These are phyloP conservation scores for Paedocypris sp. DNA, from an alignment of 2,113 vertebrate genomes.

Conservation along the genomic window DNA sequence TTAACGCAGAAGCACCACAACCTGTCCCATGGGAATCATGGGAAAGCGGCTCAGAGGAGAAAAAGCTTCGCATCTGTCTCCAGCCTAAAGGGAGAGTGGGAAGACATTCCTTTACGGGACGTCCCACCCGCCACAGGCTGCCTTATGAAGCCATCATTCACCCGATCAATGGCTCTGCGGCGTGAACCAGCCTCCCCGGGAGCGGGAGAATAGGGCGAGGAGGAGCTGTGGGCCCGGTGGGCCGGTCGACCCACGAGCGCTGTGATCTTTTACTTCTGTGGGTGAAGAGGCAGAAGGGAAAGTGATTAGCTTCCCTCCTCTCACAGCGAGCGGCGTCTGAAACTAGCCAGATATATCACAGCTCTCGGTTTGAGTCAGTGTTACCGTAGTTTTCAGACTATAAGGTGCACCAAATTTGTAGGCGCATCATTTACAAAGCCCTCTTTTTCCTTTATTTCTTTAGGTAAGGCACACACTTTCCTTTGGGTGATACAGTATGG, in stretches of 20 bases:
- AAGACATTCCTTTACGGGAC: slow-evolving; percentile 49
- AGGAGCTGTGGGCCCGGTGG: slow-evolving; percentile 39
- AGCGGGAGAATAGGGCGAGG: slow-evolving; percentile 46
- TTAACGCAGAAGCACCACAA: slow-evolving; percentile 50
- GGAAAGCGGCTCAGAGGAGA: slow-evolving; percentile 44
- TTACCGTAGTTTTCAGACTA: too few species aligned
- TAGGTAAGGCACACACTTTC: too few species aligned
- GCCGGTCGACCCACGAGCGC: slow-evolving; percentile 46
- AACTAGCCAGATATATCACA: too few species aligned
- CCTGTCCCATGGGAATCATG: slow-evolving; percentile 59
- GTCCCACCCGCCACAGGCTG: slow-evolving; percentile 35
- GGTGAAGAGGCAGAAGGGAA: slow-evolving; percentile 59
- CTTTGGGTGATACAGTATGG: too few species aligned
- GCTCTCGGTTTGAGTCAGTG: too few species aligned
- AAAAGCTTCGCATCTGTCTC: slow-evolving; percentile 61
- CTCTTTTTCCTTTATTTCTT: too few species aligned
- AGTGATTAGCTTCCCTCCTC: slow-evolving; percentile 55
- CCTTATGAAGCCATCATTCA: slow-evolving; percentile 69
- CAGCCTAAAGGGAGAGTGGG: slow-evolving; percentile 41
- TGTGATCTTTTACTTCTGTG: slow-evolving; percentile 60
- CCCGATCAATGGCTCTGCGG: slow-evolving; percentile 52
- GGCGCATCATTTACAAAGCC: too few species aligned
- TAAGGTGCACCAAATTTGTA: too few species aligned
- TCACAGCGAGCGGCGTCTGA: slow-evolving; percentile 14
- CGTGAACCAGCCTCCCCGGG: slow-evolving; percentile 48